Base-by-base conservation (phyloP, 2,888 invertebrate genomes). In the Acleris laterana region DNA sequence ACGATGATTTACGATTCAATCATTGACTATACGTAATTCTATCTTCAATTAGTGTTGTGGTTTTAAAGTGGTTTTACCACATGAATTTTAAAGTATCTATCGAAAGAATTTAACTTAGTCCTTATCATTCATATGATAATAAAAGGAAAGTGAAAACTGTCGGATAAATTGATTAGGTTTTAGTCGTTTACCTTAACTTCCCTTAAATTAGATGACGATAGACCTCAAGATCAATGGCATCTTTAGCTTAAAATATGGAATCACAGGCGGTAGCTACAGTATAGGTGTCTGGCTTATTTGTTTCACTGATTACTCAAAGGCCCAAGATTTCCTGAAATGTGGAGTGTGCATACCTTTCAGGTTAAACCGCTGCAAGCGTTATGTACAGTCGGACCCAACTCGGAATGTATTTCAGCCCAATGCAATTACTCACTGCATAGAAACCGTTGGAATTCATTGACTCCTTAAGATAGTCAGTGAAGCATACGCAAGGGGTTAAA, bases 201-300 rank as follows among this genome's bases (percentile, higher is more conserved):
- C n/a, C n/a, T n/a, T n/a, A n/a, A n/a, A n/a, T n/a, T n/a, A n/a
- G n/a, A n/a, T n/a, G n/a, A n/a, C n/a, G n/a, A n/a, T n/a, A n/a
- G n/a, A n/a, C n/a, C n/a, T n/a, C n/a, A 38, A 32, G 32, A 4
- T 38, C 13, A 38, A 38, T 38, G 38, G 38, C 38, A 1, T 38
- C 4, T 38, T 38, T 49, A 50, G 60, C 20, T 69, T 70, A 71
- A 74, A 74, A 63, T 42, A 63, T 53, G 57, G 62, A 9, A 13
- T 74, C 16, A 32, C 70, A 48, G 44, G 70, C 25, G 61, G 38
- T 71, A 20, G 71, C 68, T 56, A 38, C 69, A 19, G 56, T 69
- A 20, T 19, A 53, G 22, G 57, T 19, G 19, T 13, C 5, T 22
- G 52, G 38, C 17, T 65, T 65, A 60, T 65, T 61, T 65, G 65